Percentiles rank a stretch among this genome's conserved stretches.
Evolutionary conservation across 2,888 invertebrate species (phyloP).

Genomic region (Allolobophora icterica): DNA sequence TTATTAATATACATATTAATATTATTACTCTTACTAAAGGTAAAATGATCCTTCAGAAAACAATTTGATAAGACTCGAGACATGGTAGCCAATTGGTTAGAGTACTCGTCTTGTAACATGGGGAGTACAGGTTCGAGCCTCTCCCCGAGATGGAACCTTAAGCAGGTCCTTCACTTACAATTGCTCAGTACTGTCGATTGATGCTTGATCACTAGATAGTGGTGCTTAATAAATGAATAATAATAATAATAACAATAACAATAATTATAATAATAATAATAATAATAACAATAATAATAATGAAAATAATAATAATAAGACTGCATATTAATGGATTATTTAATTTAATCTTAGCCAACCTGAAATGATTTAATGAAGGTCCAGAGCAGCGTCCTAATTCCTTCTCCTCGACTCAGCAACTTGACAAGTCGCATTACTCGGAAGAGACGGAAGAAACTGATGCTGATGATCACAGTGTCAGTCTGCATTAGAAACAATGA

Average conservation of each 20-base stretch:
- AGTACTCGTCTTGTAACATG: too few species aligned
- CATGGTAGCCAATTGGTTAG: too few species aligned
- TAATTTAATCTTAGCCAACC: constrained; percentile 58
- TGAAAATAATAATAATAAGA: not conserved
- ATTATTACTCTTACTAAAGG: too few species aligned
- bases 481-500: not conserved
- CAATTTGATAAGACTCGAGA: too few species aligned
- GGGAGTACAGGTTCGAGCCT: too few species aligned
- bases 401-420: constrained; percentile 93
- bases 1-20: too few species aligned
- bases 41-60: too few species aligned
- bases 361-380: constrained; percentile 98
- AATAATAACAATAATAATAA: not conserved
- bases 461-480: constrained; percentile 72
- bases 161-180: too few species aligned
- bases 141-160: too few species aligned
- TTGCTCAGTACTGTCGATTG: too few species aligned
- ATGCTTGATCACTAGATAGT: too few species aligned
- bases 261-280: constrained; percentile 26
- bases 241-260: constrained; percentile 20
- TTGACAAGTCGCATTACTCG: constrained; percentile 98
- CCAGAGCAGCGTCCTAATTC: constrained; percentile 96
- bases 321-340: not conserved
- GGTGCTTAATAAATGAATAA: too few species aligned
- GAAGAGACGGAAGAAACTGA: constrained; percentile 98